phyloP scores from a whole-genome alignment of 2,113 vertebrate genomes.

The Tachuris rubrigastra region DNA sequence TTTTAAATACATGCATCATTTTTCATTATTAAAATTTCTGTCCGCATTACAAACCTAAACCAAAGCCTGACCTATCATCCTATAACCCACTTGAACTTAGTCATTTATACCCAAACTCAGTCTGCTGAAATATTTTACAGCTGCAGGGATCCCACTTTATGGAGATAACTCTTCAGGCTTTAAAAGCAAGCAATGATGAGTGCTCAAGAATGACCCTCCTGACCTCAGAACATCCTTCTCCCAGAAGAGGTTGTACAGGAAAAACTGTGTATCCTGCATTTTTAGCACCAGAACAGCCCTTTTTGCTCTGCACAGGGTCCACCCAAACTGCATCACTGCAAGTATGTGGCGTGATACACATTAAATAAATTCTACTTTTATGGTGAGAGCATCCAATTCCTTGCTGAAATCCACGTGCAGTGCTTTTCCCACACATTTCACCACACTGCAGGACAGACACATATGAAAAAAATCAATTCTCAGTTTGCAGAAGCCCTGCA shows the following conservation, averaged over 20 bases:
- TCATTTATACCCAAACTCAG: not conserved
- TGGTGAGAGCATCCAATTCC: not conserved
- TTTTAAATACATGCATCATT: not conserved
- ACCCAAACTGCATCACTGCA: not conserved
- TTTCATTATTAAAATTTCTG: not conserved
- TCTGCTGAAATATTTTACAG: not conserved
- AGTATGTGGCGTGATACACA: too few species aligned
- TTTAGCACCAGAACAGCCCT: not conserved
- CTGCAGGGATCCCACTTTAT: not conserved
- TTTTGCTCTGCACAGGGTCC: not conserved
- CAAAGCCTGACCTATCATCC: not conserved
- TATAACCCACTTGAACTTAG: not conserved
- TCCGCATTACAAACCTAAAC: not conserved
- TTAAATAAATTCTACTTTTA: not conserved
- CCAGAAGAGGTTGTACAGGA: not conserved
- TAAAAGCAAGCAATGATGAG: not conserved
- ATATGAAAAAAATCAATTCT: not conserved
- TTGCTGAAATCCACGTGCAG: not conserved
- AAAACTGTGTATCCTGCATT: not conserved
- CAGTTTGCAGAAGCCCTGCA: not conserved
- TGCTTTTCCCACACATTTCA: not conserved
- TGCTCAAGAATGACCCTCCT: not conserved
- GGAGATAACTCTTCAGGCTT: not conserved
- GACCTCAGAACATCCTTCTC: not conserved
- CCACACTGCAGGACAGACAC: rapidly evolving